Conservation (phyloP, 2,113 vertebrate genomes). For the Neodon shergylaensis region DNA sequence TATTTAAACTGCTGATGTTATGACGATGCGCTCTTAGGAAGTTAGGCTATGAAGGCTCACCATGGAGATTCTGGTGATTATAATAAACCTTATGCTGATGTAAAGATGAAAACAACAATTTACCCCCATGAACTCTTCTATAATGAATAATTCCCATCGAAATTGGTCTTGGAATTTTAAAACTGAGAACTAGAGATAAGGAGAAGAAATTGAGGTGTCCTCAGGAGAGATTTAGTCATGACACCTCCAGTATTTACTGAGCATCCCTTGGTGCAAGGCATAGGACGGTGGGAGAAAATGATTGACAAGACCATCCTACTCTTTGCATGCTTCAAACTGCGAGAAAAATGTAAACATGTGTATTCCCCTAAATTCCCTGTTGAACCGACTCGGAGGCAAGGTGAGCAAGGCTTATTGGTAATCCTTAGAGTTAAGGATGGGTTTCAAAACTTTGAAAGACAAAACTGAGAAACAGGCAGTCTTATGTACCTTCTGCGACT, state of each 20-base stretch:
- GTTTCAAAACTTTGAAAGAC: neutral
- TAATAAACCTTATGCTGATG: neutral
- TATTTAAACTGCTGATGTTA: neutral
- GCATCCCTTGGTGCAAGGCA: neutral
- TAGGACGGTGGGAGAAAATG: neutral
- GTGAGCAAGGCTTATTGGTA: neutral
- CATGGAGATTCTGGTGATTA: neutral
- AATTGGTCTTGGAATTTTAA: slow-evolving; percentile 30
- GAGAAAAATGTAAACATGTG: neutral
- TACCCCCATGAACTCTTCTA: neutral
- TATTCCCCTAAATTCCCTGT: neutral
- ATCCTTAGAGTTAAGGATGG: neutral
- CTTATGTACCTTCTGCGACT: neutral
- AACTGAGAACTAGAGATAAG: neutral
- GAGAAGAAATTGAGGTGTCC: neutral
- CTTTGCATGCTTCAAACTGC: neutral
- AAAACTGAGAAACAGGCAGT: neutral
- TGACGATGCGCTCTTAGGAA: neutral
- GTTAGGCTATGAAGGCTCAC: neutral
- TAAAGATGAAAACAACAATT: neutral
- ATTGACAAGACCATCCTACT: neutral
- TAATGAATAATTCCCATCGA: neutral
- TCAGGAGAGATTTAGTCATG: neutral
- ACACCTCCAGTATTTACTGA: neutral
- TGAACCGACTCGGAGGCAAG: neutral